Evolutionary conservation across 2,888 invertebrate genomes (phyloP), one percentile per base, ranked within the genome.

Genomic region (Sisyra terminalis): DNA sequence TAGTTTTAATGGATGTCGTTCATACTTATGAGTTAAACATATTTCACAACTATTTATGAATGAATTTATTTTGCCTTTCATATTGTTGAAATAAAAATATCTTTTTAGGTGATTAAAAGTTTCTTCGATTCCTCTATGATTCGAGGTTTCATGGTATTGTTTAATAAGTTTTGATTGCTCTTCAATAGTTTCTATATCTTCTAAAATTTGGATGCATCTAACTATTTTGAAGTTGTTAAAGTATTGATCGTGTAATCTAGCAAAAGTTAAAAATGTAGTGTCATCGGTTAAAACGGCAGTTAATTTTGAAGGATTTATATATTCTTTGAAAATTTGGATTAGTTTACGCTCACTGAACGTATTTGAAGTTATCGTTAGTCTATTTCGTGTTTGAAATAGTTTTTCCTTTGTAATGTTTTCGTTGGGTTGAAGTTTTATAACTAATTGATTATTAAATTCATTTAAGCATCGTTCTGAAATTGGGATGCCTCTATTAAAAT

Each of bases 71-170:
- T 8, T 38, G 39, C 3, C 8, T 41, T 15, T 40, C 29, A 30
- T 8, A 34, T 45, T 47, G 9, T 41, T 43, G 43, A 46, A 48
- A 35, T 47, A 49, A 34, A 44, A 45, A 37, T 39, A 34, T 38
- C 13, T 11, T 38, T 45, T 47, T 13, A 49, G 38, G 37, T 24
- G 41, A 18, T 32, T 17, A 4, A 36, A 11, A 11, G 46, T 49
- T 50, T 50, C 47, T n/a, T 46, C 43, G 17, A 50, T 44, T n/a
- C 45, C 49, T 24, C 46, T 30, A 32, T 47, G 48, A 39, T 50
- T 48, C 14, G 47, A 38, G 43, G 46, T 48, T 5, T 43, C 42
- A 32, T 49, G 47, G 34, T 45, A 41, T 1, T 42, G 42, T 41
- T 42, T 24, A 30, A 49, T 46, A 30, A 41, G 41, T 40, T 45